A percentile compares a stretch with the other conserved stretches of the same genome.
Conservation (phyloP, 2,113 vertebrate species). For the Pseudorhombus dupliciocellatus region DNA sequence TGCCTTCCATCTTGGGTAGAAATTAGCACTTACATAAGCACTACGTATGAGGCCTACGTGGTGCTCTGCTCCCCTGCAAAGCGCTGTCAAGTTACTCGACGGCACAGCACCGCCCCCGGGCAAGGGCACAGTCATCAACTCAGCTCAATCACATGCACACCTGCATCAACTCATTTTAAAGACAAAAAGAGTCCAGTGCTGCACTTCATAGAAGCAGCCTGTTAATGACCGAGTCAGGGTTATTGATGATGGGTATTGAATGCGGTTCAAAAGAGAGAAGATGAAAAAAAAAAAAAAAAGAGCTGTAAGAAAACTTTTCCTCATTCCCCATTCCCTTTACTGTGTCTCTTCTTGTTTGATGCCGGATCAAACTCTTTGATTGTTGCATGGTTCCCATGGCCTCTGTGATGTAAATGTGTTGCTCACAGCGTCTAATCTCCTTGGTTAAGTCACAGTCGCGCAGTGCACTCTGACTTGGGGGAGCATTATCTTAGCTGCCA, state of each 20-base stretch:
- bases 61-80: constrained; percentile 37
- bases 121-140: constrained; percentile 59
- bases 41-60: constrained; percentile 51
- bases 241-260: constrained; percentile 53
- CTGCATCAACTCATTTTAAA: constrained; percentile 55
- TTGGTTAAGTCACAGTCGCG: constrained; percentile 67
- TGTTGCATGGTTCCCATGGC: constrained; percentile 57
- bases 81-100: constrained; percentile 38
- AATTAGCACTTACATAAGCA: constrained; percentile 60
- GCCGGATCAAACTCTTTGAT: constrained; percentile 69
- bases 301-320: constrained; percentile 36
- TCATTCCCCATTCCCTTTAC: constrained; percentile 30
- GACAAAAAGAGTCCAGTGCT: constrained; percentile 42
- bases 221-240: constrained; percentile 22
- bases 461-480: constrained; percentile 51
- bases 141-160: constrained; percentile 49
- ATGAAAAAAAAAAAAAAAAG: constrained; percentile 14
- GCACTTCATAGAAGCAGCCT: constrained; percentile 25
- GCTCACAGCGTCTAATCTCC: constrained; percentile 70
- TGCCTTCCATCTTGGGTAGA: constrained; percentile 27
- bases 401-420: constrained; percentile 68
- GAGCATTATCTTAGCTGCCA: constrained; percentile 78
- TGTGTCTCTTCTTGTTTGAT: constrained; percentile 32
- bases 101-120: constrained; percentile 28
- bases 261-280: constrained; percentile 32